Base-by-base conservation (phyloP, 2,113 vertebrate genomes). In the Protobothrops flavoviridis region DNA sequence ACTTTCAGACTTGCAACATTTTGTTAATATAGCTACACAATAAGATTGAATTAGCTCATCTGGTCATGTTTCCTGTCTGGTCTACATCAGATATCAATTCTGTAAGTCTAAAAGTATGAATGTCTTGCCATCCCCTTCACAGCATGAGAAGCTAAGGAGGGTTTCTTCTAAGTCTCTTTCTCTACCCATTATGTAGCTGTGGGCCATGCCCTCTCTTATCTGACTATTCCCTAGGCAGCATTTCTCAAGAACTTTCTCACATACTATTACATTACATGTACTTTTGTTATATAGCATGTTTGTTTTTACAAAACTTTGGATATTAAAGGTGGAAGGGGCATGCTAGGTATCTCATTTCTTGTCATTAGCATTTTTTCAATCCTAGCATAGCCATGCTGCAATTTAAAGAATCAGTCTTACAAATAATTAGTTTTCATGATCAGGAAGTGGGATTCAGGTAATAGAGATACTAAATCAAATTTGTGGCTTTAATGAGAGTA, bases 351-450 rank as follows among this genome's bases (percentile, higher is more conserved):
- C 85, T 74, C 26, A 91, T 55, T 92, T 85, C 21, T 1, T 85
- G 39, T 0, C 29, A 17, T n/a, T 12, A 13, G 2, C 13, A 50
- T 85, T 91, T 86, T 50, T 74, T n/a, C 29, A 8, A 15, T 88
- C 59, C 93, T 29, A 0, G 0, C 0, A 1, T 0, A 3, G 3
- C 9, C 0, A 5, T 1, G 0, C 56, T 61, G 59, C 86, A 92
- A 0, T 69, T 93, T 74, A 24, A 52, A 26, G 12, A 1, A 57
- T 1, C 1, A 0, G 0, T 7, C 64, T 89, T 52, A 55, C 9
- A 61, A 0, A 15, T 0, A 0, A 21, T 12, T 39, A 43, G 21
- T 81, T 39, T 64, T 56, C 45, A 57, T 81, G 61, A 90, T 5
- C 13, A 26, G 24, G 45, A 89, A 89, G 39, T 81, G 57, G 52